Conservation (phyloP, 2,888 invertebrate genomes). For the Agapetus fuscipes region DNA sequence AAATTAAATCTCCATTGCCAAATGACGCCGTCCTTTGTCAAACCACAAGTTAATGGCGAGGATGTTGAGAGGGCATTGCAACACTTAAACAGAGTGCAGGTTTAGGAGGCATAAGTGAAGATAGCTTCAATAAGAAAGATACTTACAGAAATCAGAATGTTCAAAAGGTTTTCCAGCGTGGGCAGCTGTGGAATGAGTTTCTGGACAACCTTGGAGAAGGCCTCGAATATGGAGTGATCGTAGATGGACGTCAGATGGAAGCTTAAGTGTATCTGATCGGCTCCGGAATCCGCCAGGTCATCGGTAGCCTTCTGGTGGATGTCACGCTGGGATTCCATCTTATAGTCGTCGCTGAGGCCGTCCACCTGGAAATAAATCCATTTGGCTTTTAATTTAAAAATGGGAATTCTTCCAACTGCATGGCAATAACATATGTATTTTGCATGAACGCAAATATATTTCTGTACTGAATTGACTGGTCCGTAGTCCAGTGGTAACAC, state of each 20-base stretch:
- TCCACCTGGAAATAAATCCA: conserved; percentile 61
- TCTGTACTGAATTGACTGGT: no score
- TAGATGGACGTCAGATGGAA: conserved; percentile 98
- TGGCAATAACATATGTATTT: no score
- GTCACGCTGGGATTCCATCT: conserved; percentile 98
- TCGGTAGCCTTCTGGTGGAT: conserved; percentile 96
- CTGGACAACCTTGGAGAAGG: conserved; percentile 99
- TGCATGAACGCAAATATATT: no score
- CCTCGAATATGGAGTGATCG: conserved; percentile 99
- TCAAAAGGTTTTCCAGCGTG: conserved; percentile 92
- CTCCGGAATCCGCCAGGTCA: conserved; percentile 81
- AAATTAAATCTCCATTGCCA: no score
- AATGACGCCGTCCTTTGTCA: no score
- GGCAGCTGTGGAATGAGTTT: conserved; percentile 96
- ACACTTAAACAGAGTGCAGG: not conserved
- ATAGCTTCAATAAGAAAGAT: no score
- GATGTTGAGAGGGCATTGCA: no score
- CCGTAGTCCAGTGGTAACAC: no score
- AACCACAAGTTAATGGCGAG: no score
- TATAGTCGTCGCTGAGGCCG: conserved; percentile 96
- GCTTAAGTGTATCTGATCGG: conserved; percentile 81
- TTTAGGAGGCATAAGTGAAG: not conserved
- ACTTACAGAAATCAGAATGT: conserved; percentile 93
- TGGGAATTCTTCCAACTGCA: not conserved
- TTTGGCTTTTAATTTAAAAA: no score